phyloP scores from a whole-genome alignment of 2,888 invertebrate genomes.

The Cylloceria caligata region DNA sequence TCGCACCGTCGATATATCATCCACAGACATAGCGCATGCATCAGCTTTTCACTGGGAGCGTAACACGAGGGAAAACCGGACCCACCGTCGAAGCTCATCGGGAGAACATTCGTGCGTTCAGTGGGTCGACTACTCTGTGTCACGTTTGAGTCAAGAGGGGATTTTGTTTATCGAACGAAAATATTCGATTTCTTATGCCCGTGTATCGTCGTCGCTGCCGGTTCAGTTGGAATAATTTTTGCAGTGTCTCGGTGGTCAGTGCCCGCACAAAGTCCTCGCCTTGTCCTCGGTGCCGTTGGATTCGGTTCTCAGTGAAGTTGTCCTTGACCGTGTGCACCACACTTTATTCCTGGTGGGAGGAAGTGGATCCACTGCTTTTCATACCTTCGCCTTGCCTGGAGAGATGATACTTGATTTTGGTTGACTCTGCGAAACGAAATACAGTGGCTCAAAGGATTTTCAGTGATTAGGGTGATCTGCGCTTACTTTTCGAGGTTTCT shows the following conservation, averaged over 20 bases:
- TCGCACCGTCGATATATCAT: neutral
- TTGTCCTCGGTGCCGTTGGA: constrained; percentile 47
- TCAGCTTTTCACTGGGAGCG: neutral
- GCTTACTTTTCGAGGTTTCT: too few species aligned
- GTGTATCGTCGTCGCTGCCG: constrained; percentile 21
- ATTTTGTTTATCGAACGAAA: constrained; percentile 13
- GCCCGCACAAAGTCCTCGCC: constrained; percentile 52
- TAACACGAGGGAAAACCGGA: neutral
- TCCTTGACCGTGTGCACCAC: constrained; percentile 65
- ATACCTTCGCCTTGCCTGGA: constrained; percentile 25
- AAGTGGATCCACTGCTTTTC: constrained; percentile 69
- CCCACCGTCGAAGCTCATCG: neutral
- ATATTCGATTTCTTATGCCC: neutral
- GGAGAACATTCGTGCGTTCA: neutral
- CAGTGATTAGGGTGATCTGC: neutral
- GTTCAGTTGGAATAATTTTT: constrained; percentile 46
- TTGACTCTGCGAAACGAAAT: neutral
- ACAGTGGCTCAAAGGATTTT: neutral
- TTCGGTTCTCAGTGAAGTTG: constrained; percentile 63
- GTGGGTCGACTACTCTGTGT: constrained; percentile 3
- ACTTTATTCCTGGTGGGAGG: constrained; percentile 72
- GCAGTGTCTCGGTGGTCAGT: constrained; percentile 60
- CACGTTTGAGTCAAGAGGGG: neutral
- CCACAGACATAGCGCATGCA: neutral
- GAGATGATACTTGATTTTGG: constrained; percentile 26